These are phyloP conservation scores for Tautogolabrus adspersus DNA, from an alignment of 2,113 vertebrate species.

Conservation along the genomic window DNA sequence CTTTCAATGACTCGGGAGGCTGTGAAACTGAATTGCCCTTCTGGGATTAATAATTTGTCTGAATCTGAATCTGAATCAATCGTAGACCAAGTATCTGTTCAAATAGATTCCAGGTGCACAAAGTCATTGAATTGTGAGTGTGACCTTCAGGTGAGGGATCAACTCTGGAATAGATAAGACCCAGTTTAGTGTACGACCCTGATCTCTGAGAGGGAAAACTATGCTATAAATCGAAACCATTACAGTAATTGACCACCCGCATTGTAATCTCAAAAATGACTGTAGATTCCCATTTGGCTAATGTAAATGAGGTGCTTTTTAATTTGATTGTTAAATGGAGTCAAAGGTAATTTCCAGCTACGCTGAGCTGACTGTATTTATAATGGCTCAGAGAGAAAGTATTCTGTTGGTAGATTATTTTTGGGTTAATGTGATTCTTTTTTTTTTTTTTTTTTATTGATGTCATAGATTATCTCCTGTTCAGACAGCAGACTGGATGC, in stretches of 20 bases:
- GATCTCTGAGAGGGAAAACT: constrained; percentile 61
- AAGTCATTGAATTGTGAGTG: constrained; percentile 4
- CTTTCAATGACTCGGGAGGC: too few relatives aligned
- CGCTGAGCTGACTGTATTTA: constrained; percentile 7
- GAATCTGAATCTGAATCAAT: too few relatives aligned
- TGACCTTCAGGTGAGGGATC: constrained; percentile 54
- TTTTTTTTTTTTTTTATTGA: background rate
- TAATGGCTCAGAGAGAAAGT: background rate
- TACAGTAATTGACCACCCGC: constrained; percentile 55
- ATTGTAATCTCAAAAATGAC: constrained; percentile 51
- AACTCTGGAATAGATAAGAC: constrained; percentile 27
- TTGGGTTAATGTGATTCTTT: too few relatives aligned
- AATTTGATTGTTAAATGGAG: constrained; percentile 45
- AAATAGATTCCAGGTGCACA: constrained; percentile 9
- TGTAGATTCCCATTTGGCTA: constrained; percentile 34
- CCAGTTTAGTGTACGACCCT: constrained; percentile 30
- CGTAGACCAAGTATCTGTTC: too few relatives aligned
- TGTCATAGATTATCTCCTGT: background rate
- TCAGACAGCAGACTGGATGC: background rate
- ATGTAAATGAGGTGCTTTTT: constrained; percentile 48
- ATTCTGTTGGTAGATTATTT: background rate
- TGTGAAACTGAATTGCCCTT: too few relatives aligned
- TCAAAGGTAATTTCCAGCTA: constrained; percentile 35
- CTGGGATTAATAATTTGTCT: too few relatives aligned
- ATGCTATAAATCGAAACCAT: constrained; percentile 64